Conservation (phyloP, 37 sponge, comb jelly and placozoan species). For the Diacarnus erythraeanus region DNA sequence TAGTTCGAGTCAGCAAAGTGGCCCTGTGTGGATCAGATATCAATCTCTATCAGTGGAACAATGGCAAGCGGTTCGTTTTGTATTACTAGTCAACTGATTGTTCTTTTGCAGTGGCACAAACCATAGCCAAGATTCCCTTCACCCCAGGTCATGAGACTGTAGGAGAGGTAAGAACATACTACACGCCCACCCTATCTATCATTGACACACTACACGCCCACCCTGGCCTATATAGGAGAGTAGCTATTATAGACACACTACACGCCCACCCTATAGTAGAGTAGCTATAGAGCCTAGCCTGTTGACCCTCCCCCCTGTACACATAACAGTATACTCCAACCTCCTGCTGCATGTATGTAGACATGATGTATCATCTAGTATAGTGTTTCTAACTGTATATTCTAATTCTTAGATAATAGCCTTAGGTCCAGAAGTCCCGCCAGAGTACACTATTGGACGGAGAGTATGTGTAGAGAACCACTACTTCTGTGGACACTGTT, state of each 20-base stretch:
- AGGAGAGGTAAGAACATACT: constrained; percentile 51
- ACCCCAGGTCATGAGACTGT: constrained; percentile 93
- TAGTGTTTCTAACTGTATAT: constrained; percentile 16
- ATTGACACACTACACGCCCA: not conserved
- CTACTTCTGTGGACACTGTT: constrained; percentile 92
- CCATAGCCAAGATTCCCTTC: constrained; percentile 78
- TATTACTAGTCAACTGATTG: not conserved
- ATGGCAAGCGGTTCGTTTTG: not conserved
- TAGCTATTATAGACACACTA: not conserved
- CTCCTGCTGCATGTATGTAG: too few relatives aligned
- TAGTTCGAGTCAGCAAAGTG: constrained; percentile 75
- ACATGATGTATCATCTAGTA: too few relatives aligned
- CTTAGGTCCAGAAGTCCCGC: constrained; percentile 57
- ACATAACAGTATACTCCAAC: too few relatives aligned
- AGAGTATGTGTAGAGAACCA: constrained; percentile 94
- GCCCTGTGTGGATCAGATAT: constrained; percentile 92
- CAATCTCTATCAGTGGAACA: constrained; percentile 76
- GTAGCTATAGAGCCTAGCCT: not conserved
- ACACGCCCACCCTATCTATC: not conserved
- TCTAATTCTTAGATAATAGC: constrained; percentile 60
- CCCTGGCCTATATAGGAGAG: too few relatives aligned
- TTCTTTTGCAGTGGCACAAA: constrained; percentile 67
- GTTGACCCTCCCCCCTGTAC: too few relatives aligned
- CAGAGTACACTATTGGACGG: constrained; percentile 68
- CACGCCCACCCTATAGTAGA: not conserved